These are phyloP conservation scores for Sinocyclocheilus anophthalmus DNA, from an alignment of 2,113 vertebrate genomes.

Conservation along the genomic window DNA sequence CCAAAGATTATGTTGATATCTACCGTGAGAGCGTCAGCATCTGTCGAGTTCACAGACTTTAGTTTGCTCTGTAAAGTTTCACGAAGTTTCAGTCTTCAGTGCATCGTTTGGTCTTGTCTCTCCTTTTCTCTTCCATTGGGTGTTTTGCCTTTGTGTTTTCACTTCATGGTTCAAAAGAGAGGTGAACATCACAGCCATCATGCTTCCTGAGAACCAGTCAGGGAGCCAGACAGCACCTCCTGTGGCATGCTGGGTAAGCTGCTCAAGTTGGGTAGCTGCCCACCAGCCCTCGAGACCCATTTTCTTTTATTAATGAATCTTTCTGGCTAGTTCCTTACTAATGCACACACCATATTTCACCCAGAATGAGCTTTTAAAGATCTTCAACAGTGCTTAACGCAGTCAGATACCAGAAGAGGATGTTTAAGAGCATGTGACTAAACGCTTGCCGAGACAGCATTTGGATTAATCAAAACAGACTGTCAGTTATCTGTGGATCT, in stretches of 20 bases:
- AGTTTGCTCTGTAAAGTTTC: conserved; percentile 13
- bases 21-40: neutral
- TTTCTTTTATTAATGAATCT: conserved; percentile 34
- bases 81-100: conserved; percentile 38
- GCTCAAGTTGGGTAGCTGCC: conserved; percentile 41
- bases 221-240: conserved; percentile 46
- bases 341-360: neutral
- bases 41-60: conserved; percentile 8
- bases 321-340: neutral
- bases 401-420: neutral
- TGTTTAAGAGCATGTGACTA: neutral
- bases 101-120: neutral
- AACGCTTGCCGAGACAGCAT: neutral
- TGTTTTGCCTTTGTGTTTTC: neutral
- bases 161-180: conserved; percentile 33
- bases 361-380: conserved; percentile 7
- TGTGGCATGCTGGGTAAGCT: conserved; percentile 58
- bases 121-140: conserved; percentile 19
- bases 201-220: conserved; percentile 24
- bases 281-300: conserved; percentile 18
- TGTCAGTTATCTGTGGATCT: neutral
- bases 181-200: conserved; percentile 28
- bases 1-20: conserved; percentile 19
- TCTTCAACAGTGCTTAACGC: neutral
- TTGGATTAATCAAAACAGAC: neutral